These are phyloP conservation scores for Malthinus flaveolus DNA, from an alignment of 2,888 invertebrate species.

Conservation along the genomic window DNA sequence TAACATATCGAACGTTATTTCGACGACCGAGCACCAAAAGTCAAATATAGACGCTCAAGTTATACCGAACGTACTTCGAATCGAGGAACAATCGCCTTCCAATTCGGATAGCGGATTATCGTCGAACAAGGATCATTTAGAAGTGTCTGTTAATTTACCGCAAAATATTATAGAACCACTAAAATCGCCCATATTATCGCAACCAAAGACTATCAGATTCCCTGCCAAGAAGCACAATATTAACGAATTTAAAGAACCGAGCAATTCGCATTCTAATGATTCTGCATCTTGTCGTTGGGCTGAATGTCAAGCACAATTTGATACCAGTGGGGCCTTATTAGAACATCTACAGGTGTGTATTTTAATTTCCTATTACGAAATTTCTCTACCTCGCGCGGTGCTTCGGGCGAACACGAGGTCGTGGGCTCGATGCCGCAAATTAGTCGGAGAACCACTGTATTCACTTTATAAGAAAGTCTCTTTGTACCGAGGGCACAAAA, in stretches of 20 bases:
- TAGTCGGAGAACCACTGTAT: too few relatives aligned
- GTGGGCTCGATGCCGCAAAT: too few relatives aligned
- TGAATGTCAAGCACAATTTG: slow-evolving; percentile 77
- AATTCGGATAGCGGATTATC: slow-evolving; percentile 50
- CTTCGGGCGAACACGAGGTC: too few relatives aligned
- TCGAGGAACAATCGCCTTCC: slow-evolving; percentile 39
- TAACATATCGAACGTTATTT: slow-evolving; percentile 15
- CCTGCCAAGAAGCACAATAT: slow-evolving; percentile 61
- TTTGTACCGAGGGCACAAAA: too few relatives aligned
- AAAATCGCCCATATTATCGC: slow-evolving; percentile 77
- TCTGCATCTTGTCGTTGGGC: slow-evolving; percentile 74
- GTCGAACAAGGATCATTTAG: slow-evolving; percentile 43
- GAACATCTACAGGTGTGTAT: slow-evolving; percentile 81
- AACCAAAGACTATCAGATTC: slow-evolving; percentile 81
- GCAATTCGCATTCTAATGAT: slow-evolving; percentile 47
- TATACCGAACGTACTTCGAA: slow-evolving; percentile 41
- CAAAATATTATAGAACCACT: slow-evolving; percentile 47
- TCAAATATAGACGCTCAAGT: slow-evolving; percentile 50
- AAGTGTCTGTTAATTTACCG: slow-evolving; percentile 45
- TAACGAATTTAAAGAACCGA: slow-evolving; percentile 46
- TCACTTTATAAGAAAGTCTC: too few relatives aligned
- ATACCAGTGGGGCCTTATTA: slow-evolving; percentile 77
- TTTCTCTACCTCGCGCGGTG: too few relatives aligned
- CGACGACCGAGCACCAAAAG: slow-evolving; percentile 16
- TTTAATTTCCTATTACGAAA: neutral